Evolutionary conservation across 2,797 vertebrate species (phyloP).

Genomic region (Ficedula albicollis): DNA sequence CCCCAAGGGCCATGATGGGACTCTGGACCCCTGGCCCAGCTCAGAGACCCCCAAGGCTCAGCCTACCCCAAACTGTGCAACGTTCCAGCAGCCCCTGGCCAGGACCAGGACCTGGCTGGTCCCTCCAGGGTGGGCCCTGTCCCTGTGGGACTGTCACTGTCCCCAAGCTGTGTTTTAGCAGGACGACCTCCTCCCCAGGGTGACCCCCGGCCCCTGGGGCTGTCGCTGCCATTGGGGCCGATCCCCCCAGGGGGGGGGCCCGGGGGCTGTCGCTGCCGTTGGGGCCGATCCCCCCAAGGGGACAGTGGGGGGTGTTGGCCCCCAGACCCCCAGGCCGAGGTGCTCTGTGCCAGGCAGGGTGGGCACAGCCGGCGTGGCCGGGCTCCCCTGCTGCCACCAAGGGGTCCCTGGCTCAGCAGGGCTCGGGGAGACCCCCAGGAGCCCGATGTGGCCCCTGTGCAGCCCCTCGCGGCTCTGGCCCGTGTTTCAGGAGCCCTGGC

Average conservation of each 20-base stretch:
- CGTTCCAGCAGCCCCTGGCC: neutral
- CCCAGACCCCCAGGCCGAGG: neutral
- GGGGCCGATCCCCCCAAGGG: rapidly evolving
- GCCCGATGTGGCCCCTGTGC: neutral
- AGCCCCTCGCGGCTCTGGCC: neutral
- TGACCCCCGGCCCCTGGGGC: neutral
- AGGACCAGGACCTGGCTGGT: neutral
- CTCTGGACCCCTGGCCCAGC: neutral
- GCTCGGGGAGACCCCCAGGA: neutral
- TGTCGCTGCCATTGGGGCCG: neutral
- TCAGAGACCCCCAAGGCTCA: neutral
- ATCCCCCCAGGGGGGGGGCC: neutral
- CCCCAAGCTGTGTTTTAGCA: neutral
- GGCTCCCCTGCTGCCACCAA: neutral
- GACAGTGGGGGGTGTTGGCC: rapidly evolving
- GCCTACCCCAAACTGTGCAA: neutral
- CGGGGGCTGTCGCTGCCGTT: neutral
- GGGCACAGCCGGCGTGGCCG: neutral
- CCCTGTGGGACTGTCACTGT: neutral
- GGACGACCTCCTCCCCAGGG: neutral
- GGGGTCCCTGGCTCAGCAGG: neutral
- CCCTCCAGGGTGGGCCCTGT: neutral
- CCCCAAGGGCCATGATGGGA: rapidly evolving
- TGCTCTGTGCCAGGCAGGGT: neutral
- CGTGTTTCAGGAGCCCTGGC: neutral